Evolutionary conservation across 2,113 vertebrate genomes (phyloP).

Genomic region (Procavia capensis): DNA sequence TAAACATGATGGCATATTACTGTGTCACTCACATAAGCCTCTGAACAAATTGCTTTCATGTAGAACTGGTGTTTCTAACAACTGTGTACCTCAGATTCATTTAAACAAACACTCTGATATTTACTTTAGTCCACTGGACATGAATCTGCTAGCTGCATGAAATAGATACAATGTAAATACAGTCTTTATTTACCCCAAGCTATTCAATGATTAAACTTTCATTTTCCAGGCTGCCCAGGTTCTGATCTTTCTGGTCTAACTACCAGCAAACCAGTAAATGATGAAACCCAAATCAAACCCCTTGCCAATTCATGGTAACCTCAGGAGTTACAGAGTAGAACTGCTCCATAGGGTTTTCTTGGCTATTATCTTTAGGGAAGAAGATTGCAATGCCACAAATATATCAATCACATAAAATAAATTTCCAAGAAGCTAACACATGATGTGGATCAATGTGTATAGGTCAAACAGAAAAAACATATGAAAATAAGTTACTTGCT

Average conservation of each 20-base stretch:
- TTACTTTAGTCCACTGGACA: background rate
- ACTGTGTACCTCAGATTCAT: background rate
- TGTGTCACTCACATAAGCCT: background rate
- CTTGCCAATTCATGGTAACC: background rate
- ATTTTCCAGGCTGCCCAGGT: background rate
- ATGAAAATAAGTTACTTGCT: background rate
- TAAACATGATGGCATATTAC: background rate
- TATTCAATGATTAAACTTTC: background rate
- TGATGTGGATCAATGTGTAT: background rate
- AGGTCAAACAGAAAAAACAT: conserved; percentile 7
- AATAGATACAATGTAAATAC: background rate
- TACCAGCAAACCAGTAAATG: background rate
- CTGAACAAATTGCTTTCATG: conserved; percentile 32
- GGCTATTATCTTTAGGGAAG: background rate
- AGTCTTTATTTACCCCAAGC: conserved; percentile 2
- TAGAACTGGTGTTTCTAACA: conserved; percentile 16
- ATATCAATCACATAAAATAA: conserved; percentile 21
- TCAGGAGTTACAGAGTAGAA: background rate
- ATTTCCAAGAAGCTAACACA: background rate
- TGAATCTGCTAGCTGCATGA: conserved; percentile 29
- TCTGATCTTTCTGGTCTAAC: background rate
- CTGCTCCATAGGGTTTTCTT: background rate
- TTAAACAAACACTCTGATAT: conserved; percentile 42
- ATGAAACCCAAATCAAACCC: background rate
- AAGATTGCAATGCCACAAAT: background rate